Evolutionary conservation across 2,888 invertebrate genomes (phyloP).

Genomic region (Tryphoninae sp.): DNA sequence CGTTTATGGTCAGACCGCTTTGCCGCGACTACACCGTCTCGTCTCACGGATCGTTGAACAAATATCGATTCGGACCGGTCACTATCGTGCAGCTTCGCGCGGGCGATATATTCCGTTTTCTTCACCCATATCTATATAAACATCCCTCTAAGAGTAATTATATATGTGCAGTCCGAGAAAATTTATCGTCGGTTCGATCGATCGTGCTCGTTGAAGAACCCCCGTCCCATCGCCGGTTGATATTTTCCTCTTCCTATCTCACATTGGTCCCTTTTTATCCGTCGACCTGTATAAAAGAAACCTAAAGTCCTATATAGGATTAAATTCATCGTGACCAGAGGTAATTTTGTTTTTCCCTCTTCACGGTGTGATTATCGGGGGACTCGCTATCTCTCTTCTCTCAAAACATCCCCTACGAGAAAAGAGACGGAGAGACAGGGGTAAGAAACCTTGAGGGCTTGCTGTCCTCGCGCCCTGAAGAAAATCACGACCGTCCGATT

Average conservation of each 20-base stretch:
- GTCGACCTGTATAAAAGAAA: neutral
- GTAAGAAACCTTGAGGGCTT: neutral
- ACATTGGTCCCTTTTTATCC: neutral
- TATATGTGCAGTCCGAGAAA: slow-evolving; percentile 17
- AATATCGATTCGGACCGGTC: slow-evolving; percentile 61
- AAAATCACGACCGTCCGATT: slow-evolving; percentile 29
- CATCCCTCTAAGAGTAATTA: neutral
- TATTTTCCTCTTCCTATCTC: neutral
- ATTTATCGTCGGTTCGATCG: slow-evolving; percentile 43
- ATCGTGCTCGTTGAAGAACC: slow-evolving; percentile 15
- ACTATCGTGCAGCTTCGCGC: slow-evolving; percentile 42
- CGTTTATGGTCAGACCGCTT: slow-evolving; percentile 60
- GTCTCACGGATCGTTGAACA: slow-evolving; percentile 62
- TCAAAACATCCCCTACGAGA: neutral
- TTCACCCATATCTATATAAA: neutral
- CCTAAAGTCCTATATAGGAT: neutral
- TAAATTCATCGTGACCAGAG: neutral
- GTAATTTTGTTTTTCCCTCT: slow-evolving; percentile 29
- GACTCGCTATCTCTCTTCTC: slow-evolving; percentile 26
- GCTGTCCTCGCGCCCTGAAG: slow-evolving; percentile 20
- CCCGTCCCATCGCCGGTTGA: neutral
- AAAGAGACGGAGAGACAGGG: neutral
- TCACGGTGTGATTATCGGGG: neutral
- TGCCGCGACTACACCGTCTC: slow-evolving; percentile 44
- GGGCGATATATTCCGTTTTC: slow-evolving; percentile 41